These are phyloP conservation scores for Misgurnus anguillicaudatus DNA, from an alignment of 2,113 vertebrate species.

Conservation along the genomic window DNA sequence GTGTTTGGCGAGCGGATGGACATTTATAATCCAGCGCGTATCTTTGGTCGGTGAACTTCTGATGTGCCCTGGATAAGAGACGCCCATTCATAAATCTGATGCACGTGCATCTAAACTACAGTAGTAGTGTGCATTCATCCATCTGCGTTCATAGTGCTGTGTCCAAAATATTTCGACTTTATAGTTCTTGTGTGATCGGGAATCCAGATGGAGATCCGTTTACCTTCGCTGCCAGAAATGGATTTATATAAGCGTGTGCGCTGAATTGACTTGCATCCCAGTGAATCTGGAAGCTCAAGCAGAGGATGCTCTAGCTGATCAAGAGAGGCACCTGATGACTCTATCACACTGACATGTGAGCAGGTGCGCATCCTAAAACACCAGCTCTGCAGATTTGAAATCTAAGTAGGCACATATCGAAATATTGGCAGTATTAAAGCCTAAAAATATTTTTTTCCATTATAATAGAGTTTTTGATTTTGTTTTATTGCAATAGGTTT, in stretches of 20 bases:
- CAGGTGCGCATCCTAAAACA: neutral
- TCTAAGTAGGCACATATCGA: neutral
- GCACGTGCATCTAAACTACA: conserved; percentile 4
- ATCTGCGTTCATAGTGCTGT: neutral
- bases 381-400: no score
- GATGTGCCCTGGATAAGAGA: neutral
- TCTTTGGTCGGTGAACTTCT: neutral
- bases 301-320: conserved; percentile 19
- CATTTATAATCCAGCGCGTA: conserved; percentile 7
- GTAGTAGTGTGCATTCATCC: conserved; percentile 26
- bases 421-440: neutral
- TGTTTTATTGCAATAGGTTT: neutral
- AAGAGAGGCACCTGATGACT: conserved; percentile 18
- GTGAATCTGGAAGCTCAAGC: conserved; percentile 14
- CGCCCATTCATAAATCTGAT: conserved; percentile 57
- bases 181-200: neutral
- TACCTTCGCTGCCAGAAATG: neutral
- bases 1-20: neutral
- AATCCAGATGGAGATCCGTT: neutral
- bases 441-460: neutral
- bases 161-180: neutral
- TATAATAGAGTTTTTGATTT: neutral
- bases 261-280: neutral
- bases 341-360: neutral
- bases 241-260: neutral